A percentile compares a stretch with the other conserved stretches of the same genome.
These are phyloP conservation scores for Scomber japonicus DNA, from an alignment of 2,113 vertebrate species.

Conservation along the genomic window DNA sequence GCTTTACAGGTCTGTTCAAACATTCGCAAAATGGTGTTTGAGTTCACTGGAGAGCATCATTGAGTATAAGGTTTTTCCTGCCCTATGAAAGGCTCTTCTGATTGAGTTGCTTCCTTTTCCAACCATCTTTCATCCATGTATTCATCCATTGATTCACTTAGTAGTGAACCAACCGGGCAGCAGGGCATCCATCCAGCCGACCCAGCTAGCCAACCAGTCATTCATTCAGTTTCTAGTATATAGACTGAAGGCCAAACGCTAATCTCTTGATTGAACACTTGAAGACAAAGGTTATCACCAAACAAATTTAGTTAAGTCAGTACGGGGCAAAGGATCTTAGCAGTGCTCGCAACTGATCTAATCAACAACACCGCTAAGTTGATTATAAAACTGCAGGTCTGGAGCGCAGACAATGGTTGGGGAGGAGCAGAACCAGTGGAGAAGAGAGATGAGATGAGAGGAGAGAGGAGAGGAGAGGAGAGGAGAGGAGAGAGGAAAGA, in stretches of 20 bases:
- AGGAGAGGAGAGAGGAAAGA: constrained; percentile 6
- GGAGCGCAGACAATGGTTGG: constrained; percentile 42
- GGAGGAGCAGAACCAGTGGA: constrained; percentile 23
- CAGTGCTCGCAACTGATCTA: constrained; percentile 70
- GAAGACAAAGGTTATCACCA: constrained; percentile 80
- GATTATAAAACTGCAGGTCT: constrained; percentile 74
- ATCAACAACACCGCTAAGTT: constrained; percentile 79
- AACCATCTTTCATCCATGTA: constrained; percentile 6
- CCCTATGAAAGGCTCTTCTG: not conserved
- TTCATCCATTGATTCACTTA: constrained; percentile 24
- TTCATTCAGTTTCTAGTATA: constrained; percentile 52
- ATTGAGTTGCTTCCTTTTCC: constrained; percentile 6
- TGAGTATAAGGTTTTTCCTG: not conserved
- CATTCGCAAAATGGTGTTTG: not conserved
- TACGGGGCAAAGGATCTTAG: constrained; percentile 71
- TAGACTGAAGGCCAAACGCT: constrained; percentile 71
- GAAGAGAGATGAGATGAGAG: constrained; percentile 18
- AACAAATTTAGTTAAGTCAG: constrained; percentile 75
- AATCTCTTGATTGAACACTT: constrained; percentile 77
- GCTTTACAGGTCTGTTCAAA: not conserved
- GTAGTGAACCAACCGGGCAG: not conserved
- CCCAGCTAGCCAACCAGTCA: constrained; percentile 12
- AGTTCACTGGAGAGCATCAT: not conserved
- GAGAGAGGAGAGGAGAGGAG: not conserved
- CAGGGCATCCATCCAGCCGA: not conserved